phyloP scores from a whole-genome alignment of 2,113 vertebrate genomes.

The Bettongia penicillata region DNA sequence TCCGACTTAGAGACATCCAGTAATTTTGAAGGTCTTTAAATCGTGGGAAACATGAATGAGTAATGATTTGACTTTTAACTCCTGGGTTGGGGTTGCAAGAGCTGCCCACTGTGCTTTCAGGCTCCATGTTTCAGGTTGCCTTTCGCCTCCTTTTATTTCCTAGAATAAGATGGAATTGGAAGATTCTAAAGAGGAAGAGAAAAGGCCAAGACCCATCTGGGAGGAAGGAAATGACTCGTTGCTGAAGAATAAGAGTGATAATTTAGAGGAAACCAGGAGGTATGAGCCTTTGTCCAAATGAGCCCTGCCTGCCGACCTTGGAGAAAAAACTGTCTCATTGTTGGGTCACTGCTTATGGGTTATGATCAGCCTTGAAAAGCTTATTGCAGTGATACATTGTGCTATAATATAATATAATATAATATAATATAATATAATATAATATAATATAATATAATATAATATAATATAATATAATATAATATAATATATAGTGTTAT shows the following conservation, averaged over 20 bases:
- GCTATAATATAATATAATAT: too few relatives aligned
- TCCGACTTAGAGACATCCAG: not conserved
- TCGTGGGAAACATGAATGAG: not conserved
- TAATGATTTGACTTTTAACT: not conserved
- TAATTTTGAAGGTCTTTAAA: not conserved
- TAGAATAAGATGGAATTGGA: slow-evolving; percentile 80
- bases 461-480: too few relatives aligned
- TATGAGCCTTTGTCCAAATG: not conserved
- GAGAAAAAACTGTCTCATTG: not conserved
- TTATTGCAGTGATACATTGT: slow-evolving; percentile 22
- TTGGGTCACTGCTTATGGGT: slow-evolving; percentile 20
- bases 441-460: too few relatives aligned
- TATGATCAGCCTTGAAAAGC: slow-evolving; percentile 26
- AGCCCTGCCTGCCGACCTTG: not conserved
- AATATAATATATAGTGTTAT: too few relatives aligned
- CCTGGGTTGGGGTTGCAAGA: not conserved
- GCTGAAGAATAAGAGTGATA: slow-evolving; percentile 63
- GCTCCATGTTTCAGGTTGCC: not conserved
- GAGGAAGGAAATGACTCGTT: slow-evolving; percentile 59
- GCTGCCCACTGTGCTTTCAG: slow-evolving; percentile 6
- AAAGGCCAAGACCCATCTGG: slow-evolving; percentile 73
- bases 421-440: too few relatives aligned
- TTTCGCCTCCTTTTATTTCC: slow-evolving; percentile 44
- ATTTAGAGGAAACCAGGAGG: slow-evolving; percentile 76
- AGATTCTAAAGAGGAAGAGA: slow-evolving; percentile 74